phyloP scores from a whole-genome alignment of 2,113 vertebrate species.

The Nothobranchius furzeri region DNA sequence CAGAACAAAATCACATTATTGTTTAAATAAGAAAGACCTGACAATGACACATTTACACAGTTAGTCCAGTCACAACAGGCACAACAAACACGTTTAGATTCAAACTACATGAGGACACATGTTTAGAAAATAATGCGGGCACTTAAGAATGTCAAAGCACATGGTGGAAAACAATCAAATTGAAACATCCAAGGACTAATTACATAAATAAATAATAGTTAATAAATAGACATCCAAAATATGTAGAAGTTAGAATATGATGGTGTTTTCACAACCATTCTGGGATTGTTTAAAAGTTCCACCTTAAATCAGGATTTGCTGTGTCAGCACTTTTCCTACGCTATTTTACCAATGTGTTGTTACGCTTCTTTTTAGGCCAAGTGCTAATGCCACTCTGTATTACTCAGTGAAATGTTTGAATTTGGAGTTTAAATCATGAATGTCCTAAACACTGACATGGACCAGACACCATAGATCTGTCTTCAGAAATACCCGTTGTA shows the following conservation, averaged over 20 bases:
- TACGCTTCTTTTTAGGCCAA: too few species aligned
- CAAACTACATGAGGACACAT: conserved; percentile 28
- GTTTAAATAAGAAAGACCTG: neutral
- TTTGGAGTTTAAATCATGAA: too few species aligned
- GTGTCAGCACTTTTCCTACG: too few species aligned
- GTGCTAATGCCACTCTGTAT: too few species aligned
- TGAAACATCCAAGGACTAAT: conserved; percentile 8
- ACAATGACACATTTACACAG: neutral
- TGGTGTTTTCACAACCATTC: too few species aligned
- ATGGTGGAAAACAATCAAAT: conserved; percentile 61
- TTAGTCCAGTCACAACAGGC: conserved; percentile 15
- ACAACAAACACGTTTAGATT: conserved; percentile 32
- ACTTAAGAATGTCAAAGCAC: conserved; percentile 66
- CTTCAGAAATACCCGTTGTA: too few species aligned
- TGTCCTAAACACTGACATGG: too few species aligned
- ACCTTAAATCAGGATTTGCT: neutral
- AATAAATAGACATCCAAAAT: conserved; percentile 16
- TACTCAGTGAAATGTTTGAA: too few species aligned
- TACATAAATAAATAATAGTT: conserved; percentile 9
- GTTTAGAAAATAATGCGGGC: conserved; percentile 53
- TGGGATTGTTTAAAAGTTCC: neutral
- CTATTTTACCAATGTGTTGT: too few species aligned
- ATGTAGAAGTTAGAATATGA: neutral
- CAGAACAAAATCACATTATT: neutral
- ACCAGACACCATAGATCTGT: too few species aligned